Evolutionary conservation across 2,797 vertebrate species (phyloP).

Genomic region (Sphenopsis melanotis): DNA sequence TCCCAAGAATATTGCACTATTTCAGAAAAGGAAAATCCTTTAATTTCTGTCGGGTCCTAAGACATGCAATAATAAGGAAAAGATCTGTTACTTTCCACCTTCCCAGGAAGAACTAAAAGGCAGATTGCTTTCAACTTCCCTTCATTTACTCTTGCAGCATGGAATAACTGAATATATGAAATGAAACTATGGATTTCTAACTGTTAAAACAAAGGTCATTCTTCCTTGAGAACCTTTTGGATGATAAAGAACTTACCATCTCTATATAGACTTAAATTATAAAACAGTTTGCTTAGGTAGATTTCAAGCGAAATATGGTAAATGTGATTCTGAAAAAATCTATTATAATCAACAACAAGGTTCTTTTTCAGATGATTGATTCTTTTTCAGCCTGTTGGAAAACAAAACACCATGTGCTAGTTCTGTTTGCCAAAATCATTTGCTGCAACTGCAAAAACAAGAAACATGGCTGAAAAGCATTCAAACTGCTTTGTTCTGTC

Average conservation of each 20-base stretch:
- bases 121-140: not conserved
- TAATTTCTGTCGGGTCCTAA: not conserved
- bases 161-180: not conserved
- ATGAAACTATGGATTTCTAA: slow-evolving; percentile 68
- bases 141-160: not conserved
- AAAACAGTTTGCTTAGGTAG: not conserved
- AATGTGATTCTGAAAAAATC: not conserved
- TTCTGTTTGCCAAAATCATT: not conserved
- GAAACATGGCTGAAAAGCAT: not conserved
- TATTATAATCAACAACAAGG: not conserved
- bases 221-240: not conserved
- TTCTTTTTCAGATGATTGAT: not conserved
- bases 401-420: not conserved
- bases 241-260: not conserved
- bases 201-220: not conserved
- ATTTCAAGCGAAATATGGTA: not conserved
- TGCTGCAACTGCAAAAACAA: not conserved
- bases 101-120: not conserved
- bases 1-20: not conserved
- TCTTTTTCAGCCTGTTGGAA: not conserved
- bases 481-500: not conserved
- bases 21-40: not conserved
- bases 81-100: not conserved
- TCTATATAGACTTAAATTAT: not conserved
- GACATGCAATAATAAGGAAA: not conserved